Conservation (phyloP, 2,888 invertebrate genomes). For the Trachelus iudaicus region DNA sequence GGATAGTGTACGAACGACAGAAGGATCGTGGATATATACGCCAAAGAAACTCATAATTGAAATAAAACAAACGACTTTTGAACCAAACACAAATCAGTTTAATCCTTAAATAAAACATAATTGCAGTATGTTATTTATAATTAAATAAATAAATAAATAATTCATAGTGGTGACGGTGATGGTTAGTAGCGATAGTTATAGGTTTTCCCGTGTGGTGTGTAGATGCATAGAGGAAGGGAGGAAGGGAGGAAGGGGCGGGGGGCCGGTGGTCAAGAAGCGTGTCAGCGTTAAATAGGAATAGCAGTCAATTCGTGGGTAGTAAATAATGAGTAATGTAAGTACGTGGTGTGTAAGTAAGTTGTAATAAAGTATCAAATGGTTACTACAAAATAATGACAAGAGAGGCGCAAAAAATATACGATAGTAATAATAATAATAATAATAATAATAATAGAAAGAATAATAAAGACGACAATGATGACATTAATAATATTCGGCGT, state of each 20-base stretch:
- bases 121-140: constrained; percentile 59
- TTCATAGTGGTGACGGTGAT: constrained; percentile 48
- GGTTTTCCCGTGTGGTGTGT: neutral
- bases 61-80: constrained; percentile 60
- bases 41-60: constrained; percentile 15
- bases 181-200: constrained; percentile 11
- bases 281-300: neutral
- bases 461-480: constrained; percentile 2
- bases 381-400: constrained; percentile 44
- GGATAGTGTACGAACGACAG: neutral
- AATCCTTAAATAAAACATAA: constrained; percentile 66
- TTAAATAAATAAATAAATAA: constrained; percentile 65
- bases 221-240: neutral
- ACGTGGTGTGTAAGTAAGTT: constrained; percentile 28
- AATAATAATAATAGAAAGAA: constrained; percentile 31
- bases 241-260: neutral
- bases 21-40: neutral
- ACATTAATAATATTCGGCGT: neutral
- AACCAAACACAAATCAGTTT: constrained; percentile 67
- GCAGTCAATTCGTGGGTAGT: constrained; percentile 4
- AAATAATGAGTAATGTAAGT: constrained; percentile 23
- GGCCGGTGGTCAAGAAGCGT: neutral
- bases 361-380: constrained; percentile 30
- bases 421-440: constrained; percentile 29
- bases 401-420: constrained; percentile 42